Conservation (phyloP, 1,140 invertebrate genomes). For the Lethrus apterus region DNA sequence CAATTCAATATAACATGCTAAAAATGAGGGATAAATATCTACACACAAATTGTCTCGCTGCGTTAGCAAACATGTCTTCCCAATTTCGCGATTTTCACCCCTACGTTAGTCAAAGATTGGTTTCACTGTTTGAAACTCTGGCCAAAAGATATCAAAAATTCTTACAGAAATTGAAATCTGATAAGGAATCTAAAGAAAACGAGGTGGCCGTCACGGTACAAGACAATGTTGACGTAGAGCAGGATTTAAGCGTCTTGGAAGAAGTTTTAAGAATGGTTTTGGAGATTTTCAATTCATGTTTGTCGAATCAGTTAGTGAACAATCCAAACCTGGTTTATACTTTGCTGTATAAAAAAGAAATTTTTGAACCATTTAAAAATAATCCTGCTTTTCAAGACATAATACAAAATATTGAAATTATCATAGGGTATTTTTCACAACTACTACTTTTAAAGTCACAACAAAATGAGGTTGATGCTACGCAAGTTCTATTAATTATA, state of each 20-base stretch:
- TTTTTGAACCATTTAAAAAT: slow-evolving; percentile 80
- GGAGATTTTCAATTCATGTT: slow-evolving; percentile 92
- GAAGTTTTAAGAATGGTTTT: slow-evolving; percentile 94
- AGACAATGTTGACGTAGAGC: slow-evolving; percentile 50
- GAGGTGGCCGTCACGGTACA: slow-evolving; percentile 38
- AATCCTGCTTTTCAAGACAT: slow-evolving; percentile 93
- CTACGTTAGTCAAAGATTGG: slow-evolving; percentile 89
- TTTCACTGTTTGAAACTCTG: slow-evolving; percentile 82
- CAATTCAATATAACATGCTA: slow-evolving; percentile 96
- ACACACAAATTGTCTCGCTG: slow-evolving; percentile 94
- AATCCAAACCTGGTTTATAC: slow-evolving; percentile 96
- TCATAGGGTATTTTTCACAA: slow-evolving; percentile 46
- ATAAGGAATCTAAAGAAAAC: slow-evolving; percentile 33
- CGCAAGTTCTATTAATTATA: slow-evolving; percentile 78
- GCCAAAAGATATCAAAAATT: slow-evolving; percentile 61
- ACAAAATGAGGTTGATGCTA: slow-evolving; percentile 63
- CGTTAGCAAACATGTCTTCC: slow-evolving; percentile 95
- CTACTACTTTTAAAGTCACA: slow-evolving; percentile 33
- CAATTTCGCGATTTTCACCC: slow-evolving; percentile 92
- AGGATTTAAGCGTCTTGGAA: slow-evolving; percentile 91
- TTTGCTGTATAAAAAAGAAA: slow-evolving; percentile 85
- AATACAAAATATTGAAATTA: slow-evolving; percentile 92
- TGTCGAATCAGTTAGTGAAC: slow-evolving; percentile 77
- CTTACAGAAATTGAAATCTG: slow-evolving; percentile 26
- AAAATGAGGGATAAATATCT: slow-evolving; percentile 95